These are phyloP conservation scores for Thryonomys swinderianus DNA, from an alignment of 2,113 vertebrate species.

Conservation along the genomic window DNA sequence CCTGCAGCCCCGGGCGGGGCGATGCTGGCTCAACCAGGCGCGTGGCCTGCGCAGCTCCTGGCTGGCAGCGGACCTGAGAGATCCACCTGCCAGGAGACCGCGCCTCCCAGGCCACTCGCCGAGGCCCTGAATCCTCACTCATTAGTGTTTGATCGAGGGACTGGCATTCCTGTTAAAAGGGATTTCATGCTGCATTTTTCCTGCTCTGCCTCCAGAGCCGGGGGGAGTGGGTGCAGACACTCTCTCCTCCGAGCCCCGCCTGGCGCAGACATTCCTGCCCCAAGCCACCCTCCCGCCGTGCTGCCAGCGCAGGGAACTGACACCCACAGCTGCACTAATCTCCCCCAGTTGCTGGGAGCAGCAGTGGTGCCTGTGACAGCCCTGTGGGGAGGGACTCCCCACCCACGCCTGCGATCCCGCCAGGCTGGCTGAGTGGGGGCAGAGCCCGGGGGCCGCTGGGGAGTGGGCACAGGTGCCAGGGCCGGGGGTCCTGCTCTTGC, in stretches of 20 bases:
- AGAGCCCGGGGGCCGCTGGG: fast-evolving
- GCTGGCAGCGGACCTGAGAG: not conserved
- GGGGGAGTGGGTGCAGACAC: conserved; percentile 67
- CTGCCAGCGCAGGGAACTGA: conserved; percentile 79
- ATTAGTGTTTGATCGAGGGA: conserved; percentile 53
- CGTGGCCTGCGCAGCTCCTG: not conserved
- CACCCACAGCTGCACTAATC: conserved; percentile 87
- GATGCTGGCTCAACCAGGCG: no score
- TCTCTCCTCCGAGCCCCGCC: conserved; percentile 79
- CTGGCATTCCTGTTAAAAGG: conserved; percentile 64
- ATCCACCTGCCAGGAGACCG: not conserved
- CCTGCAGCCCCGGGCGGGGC: no score
- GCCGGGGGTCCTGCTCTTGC: fast-evolving
- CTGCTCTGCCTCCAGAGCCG: conserved; percentile 52
- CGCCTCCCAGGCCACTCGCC: not conserved
- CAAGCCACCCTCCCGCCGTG: conserved; percentile 72
- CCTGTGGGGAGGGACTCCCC: fast-evolving
- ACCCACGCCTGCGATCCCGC: conserved; percentile 3
- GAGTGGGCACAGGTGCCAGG: fast-evolving
- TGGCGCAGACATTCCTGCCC: conserved; percentile 80
- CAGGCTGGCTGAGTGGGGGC: not conserved
- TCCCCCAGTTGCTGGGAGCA: conserved; percentile 81
- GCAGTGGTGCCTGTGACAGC: conserved; percentile 71
- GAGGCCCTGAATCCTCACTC: conserved; percentile 11
- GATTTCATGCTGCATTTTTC: conserved; percentile 76